Percentiles rank a stretch among this genome's conserved stretches.
Evolutionary conservation across 2,888 invertebrate species (phyloP).

Genomic region (Allophyes oxyacanthae): DNA sequence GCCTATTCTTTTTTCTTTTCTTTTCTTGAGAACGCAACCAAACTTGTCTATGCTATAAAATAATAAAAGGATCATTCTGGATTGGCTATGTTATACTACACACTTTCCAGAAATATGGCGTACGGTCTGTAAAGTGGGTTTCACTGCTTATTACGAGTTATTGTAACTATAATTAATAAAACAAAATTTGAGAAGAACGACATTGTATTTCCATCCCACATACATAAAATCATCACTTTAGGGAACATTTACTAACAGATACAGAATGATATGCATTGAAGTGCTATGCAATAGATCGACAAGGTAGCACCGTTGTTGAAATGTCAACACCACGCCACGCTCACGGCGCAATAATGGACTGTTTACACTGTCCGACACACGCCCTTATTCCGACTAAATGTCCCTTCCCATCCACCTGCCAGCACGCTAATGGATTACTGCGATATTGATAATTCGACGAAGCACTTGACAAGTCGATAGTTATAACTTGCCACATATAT

Average conservation of each 20-base stretch:
- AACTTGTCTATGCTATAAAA: too few species aligned
- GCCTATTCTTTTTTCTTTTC: too few species aligned
- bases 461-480: slow-evolving; percentile 35
- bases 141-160: too few species aligned
- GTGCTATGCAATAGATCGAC: slow-evolving; percentile 44
- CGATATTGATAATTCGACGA: slow-evolving; percentile 42
- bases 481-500: slow-evolving; percentile 32
- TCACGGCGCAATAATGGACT: slow-evolving; percentile 55
- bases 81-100: too few species aligned
- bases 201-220: too few species aligned
- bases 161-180: too few species aligned
- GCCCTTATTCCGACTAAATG: slow-evolving; percentile 39
- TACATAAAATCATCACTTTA: not conserved
- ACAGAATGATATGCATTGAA: slow-evolving; percentile 37
- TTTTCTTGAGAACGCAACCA: too few species aligned
- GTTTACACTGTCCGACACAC: slow-evolving; percentile 51
- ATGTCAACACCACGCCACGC: slow-evolving; percentile 60
- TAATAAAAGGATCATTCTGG: too few species aligned
- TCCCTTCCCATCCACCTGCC: slow-evolving; percentile 37
- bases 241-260: slow-evolving; percentile 3
- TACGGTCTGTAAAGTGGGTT: too few species aligned
- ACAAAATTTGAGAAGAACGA: too few species aligned
- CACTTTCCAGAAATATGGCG: too few species aligned
- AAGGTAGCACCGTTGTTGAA: slow-evolving; percentile 60
- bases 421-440: slow-evolving; percentile 46